Evolutionary conservation across 2,113 vertebrate genomes (phyloP), one percentile per base, ranked within the genome.

Genomic region (Grantiella picta): DNA sequence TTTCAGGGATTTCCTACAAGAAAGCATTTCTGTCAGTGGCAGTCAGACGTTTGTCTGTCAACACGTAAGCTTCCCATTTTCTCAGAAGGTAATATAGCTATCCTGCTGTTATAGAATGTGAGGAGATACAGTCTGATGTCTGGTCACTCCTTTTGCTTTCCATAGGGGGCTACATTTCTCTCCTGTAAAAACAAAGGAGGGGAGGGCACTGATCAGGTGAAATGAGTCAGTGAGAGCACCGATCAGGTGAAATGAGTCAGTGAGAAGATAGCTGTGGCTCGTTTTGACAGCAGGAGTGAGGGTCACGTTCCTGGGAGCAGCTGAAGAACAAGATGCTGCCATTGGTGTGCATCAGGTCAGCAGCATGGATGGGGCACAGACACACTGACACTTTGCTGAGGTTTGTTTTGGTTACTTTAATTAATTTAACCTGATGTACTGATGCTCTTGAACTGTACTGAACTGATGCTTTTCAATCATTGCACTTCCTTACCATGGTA

Each of bases 121-220:
- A 45, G 38, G 69, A 77, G 73, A 54, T 81, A 49, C 2, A 40
- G 45, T 75, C 52, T 27, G 27, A 71, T 78, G 57, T 64, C 64
- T 68, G 36, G 42, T 82, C 47, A 24, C 5, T 52, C 31, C 19
- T 85, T 73, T 52, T 75, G 35, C 82, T 95, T 96, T 92, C 80
- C 18, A 31, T 65, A 77, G 89, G 94, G 64, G 94, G 64, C 45
- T 73, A 49, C 73, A 59, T 70, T 31, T 80, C 24, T 82, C 56
- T 89, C 35, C 64, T 50, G 19, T 36, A 22, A 40, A 60, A 93
- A 61, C 45, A 75, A 42, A 53, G 81, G 70, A 20, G 54, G 35
- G 52, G 23, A 38, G 72, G 79, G 78, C 64, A 22, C 49, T 56
- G 72, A 15, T 82, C 5, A 49, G 15, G 53, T 52, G 33, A 53